Base-by-base conservation (phyloP, 2,113 vertebrate species). In the Nothocercus nigrocapillus region DNA sequence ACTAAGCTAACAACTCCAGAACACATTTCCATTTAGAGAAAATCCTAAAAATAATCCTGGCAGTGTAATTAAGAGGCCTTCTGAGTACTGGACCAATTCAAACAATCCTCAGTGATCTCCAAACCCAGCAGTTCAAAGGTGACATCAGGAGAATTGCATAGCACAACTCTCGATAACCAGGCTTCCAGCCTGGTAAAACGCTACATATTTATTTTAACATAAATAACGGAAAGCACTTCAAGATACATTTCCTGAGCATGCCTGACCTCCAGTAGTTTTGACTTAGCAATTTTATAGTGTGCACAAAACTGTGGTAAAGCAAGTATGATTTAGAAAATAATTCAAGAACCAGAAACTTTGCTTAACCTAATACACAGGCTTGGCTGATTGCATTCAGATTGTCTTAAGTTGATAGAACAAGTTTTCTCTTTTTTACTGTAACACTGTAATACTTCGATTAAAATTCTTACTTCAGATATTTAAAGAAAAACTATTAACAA, bases 381-480 rank as follows among this genome's bases (percentile, higher is more conserved):
- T 94, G 91, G 47, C 64, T 95, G 73, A 54, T 76, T 77, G 8
- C 59, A 67, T 27, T 90, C 68, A 54, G 27, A 30, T 56, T 56
- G 30, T 18, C 62, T 95, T 89, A 90, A 82, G 85, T 64, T 84
- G 47, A 90, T 89, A 95, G 88, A 92, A 92, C 88, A 54, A 28
- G 27, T 13, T 54, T 54, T 95, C 85, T 94, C 82, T 82, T 94
- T 89, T 88, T 91, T 62, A 94, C 62, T 58, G 62, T 82, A 89
- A 95, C 91, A 96, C 93, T 93, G 93, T 59, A 69, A 68, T 27
- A 84, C 61, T 95, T 95, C 78, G 76, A 88, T 91, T 32, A 89
- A 66, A 34, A 84, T 36, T 72, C 61, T 89, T 51, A 74, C 18
- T 63, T 61, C 45, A 53, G 53, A 85, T 28, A 11, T 53, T 68